A percentile compares a stretch with the other conserved stretches of the same genome.
Evolutionary conservation across 2,888 invertebrate species (phyloP).

Genomic region (Agonopterix heracliana): DNA sequence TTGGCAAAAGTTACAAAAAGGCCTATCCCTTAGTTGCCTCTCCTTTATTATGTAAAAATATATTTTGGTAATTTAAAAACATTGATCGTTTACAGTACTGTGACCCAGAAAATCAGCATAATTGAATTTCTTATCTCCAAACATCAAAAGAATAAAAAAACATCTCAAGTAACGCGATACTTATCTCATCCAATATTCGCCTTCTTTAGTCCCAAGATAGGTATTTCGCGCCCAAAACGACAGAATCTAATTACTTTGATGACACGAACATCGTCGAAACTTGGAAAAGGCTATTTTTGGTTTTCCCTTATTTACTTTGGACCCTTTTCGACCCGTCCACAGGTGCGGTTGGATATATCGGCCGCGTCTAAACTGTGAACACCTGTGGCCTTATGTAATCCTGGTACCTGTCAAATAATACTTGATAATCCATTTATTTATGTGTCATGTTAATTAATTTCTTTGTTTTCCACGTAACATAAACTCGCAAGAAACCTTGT

Average conservation of each 20-base stretch:
- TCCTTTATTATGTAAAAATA: too few species aligned
- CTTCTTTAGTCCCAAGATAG: neutral
- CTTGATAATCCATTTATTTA: slow-evolving; percentile 6
- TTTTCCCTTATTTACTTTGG: slow-evolving; percentile 19
- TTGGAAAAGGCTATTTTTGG: slow-evolving; percentile 21
- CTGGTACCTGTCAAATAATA: slow-evolving; percentile 13
- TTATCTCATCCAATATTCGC: neutral
- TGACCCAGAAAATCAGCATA: neutral
- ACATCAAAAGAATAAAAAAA: neutral
- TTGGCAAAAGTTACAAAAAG: too few species aligned
- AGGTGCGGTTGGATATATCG: slow-evolving; percentile 25
- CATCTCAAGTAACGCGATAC: too few species aligned
- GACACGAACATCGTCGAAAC: slow-evolving; percentile 22
- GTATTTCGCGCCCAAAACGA: neutral
- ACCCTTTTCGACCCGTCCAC: slow-evolving; percentile 14
- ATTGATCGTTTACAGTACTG: too few species aligned
- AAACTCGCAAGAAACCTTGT: too few species aligned
- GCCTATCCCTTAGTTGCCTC: too few species aligned
- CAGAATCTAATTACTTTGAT: slow-evolving; percentile 29
- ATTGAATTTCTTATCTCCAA: neutral
- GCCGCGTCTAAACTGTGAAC: slow-evolving; percentile 16
- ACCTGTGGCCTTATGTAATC: slow-evolving; percentile 23
- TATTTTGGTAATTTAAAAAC: too few species aligned
- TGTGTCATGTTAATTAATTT: neutral
- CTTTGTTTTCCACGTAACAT: too few species aligned